Base-by-base conservation (phyloP, 2,113 vertebrate genomes). In the Conger conger region DNA sequence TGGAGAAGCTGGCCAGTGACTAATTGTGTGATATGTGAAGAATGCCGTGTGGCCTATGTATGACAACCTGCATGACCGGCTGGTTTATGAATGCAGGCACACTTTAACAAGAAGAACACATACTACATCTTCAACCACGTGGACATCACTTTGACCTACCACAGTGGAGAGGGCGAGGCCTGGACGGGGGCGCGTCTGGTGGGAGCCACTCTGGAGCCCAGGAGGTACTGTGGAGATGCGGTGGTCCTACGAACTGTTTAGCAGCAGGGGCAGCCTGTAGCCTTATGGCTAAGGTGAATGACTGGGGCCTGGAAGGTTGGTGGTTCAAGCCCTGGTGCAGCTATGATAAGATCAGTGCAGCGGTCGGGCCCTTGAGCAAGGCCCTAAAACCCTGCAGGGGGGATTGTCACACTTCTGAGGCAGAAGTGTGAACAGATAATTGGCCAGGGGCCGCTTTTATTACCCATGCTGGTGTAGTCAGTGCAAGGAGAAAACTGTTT, bases 121-220 rank as follows among this genome's bases (percentile, higher is more conserved):
- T 99, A 94, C 90, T 99, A 99, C 84, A 93, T 99, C 88, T 99
- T 99, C 93, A 99, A 99, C 91, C 98, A 99, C 0, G 96, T 99
- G 89, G 97, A 98, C 89, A 99, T 99, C 90, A 97, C 91, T 86
- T 97, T 99, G 87, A 89, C 90, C 54, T 99, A 97, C 93, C 98
- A 99, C 90, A 93, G 95, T 63, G 97, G 96, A 87, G 93, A 93
- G 82, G 88, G 91, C 20, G 94, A 94, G 13, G 97, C 94, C 82
- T 97, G 96, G 93, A 93, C 86, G 83, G 97, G 96, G 73, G 95
- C 96, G 91, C 96, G 98, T 90, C 92, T 99, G 73, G 98, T 99
- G 83, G 95, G 96, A 90, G 98, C 98, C 86, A 98, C 97, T 87
- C 94, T 99, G 90, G 97, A 99, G 92, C 98, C 98, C 79, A 99